Evolutionary conservation across 2,797 vertebrate species (phyloP).

Genomic region (Enoplosus armatus): DNA sequence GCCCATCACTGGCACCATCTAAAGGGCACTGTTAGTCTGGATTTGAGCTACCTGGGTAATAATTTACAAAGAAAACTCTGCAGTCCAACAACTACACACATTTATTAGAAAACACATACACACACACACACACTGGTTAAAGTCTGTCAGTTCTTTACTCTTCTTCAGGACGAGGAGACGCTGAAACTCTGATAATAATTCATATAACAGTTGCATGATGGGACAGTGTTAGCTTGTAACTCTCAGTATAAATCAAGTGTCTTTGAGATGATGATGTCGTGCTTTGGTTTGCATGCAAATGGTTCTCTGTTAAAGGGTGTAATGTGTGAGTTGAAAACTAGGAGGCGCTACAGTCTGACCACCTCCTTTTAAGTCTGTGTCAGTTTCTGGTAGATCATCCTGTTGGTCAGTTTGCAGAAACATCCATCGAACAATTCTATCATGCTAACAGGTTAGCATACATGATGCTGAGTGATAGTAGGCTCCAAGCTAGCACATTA

Average conservation of each 20-base stretch:
- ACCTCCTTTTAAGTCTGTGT: too few relatives aligned
- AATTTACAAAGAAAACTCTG: not conserved
- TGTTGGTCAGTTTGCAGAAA: not conserved
- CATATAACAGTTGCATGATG: constrained; percentile 55
- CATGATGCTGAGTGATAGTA: not conserved
- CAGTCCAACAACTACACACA: not conserved
- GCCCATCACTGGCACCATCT: not conserved
- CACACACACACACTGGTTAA: not conserved
- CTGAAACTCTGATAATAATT: not conserved
- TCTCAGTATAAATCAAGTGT: not conserved
- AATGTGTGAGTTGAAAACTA: constrained; percentile 29
- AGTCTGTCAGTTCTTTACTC: not conserved
- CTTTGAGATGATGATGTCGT: constrained; percentile 33
- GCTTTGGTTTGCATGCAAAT: constrained; percentile 66
- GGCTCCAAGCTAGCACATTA: constrained; percentile 5
- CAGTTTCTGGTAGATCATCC: not conserved
- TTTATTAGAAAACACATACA: not conserved
- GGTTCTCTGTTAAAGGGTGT: constrained; percentile 29
- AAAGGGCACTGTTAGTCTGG: not conserved
- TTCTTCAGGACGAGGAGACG: not conserved
- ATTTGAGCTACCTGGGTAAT: constrained; percentile 10
- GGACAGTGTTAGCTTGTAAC: constrained; percentile 8
- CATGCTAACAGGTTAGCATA: constrained; percentile 11
- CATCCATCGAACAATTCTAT: too few relatives aligned
- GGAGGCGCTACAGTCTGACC: constrained; percentile 1